Evolutionary conservation across 2,797 vertebrate species (phyloP), one percentile per base, ranked within the genome.

Genomic region (Sebastes kiyomatsui): DNA sequence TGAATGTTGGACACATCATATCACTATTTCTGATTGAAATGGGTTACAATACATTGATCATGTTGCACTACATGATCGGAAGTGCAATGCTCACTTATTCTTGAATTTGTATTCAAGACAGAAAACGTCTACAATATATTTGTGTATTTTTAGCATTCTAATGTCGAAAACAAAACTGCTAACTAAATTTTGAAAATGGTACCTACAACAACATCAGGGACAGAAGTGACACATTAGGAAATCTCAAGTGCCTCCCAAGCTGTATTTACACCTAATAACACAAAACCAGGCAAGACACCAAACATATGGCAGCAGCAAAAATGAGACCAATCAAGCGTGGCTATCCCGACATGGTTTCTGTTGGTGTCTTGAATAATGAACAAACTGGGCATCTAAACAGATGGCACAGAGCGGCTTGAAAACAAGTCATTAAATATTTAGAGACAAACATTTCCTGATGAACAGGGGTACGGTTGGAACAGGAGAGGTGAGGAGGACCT

Each of bases 361-460:
- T 66, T 90, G 80, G 77, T 59, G 54, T 81, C 55, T 79, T 92
- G 62, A 93, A 94, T 93, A 92, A 94, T 94, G 86, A 81, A 91
- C 68, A 79, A 71, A 87, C 76, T 85, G 84, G 84, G 82, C 86
- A 86, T 80, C 64, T 27, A 70, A 89, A 75, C 91, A 94, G 92
- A 93, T 94, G 91, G 91, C 55, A 79, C 59, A 75, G 67, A 80
- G 64, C 75, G 72, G 71, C 76, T 90, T 72, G 71, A 85, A 82
- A 80, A 77, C 61, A 86, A 77, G 81, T 82, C 38, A 87, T 91
- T 86, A 90, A 90, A 91, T 83, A 88, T 90, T 92, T 77, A 90
- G 52, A 56, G 61, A 75, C 56, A 6, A 65, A 81, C 46, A 83
- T 84, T 82, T 42, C 49, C 66, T 72, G 5, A 83, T 73, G 68